Conservation (phyloP, 2,113 vertebrate species). For the Eretmochelys imbricata region DNA sequence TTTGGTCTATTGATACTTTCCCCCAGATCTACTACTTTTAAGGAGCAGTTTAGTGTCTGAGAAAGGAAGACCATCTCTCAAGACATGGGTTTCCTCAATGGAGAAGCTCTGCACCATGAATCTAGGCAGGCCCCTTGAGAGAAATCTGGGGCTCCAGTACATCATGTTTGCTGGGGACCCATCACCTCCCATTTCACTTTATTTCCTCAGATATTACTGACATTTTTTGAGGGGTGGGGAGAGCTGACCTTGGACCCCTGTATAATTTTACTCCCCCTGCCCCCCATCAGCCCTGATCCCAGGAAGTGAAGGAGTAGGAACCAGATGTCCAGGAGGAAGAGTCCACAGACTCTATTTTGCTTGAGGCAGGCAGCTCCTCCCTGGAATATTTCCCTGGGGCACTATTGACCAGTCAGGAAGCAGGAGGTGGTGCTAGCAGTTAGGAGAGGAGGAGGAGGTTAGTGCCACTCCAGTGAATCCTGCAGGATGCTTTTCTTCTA, state of each 20-base stretch:
- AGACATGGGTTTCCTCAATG: not conserved
- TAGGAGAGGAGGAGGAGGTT: not conserved
- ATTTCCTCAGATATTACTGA: not conserved
- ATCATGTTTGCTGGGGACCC: not conserved
- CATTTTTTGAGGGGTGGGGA: not conserved
- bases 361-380: not conserved
- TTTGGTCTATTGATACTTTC: not conserved
- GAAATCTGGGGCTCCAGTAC: not conserved
- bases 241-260: not conserved
- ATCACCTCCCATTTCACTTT: not conserved
- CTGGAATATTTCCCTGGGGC: not conserved
- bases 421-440: not conserved
- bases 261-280: not conserved
- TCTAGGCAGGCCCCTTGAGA: not conserved
- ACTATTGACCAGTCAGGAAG: not conserved
- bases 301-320: not conserved
- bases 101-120: not conserved
- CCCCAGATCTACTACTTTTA: not conserved
- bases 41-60: not conserved
- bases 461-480: not conserved
- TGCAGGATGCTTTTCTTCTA: not conserved
- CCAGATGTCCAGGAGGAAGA: not conserved
- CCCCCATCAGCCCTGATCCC: not conserved
- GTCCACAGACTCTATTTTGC: not conserved
- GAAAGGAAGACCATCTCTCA: not conserved